A percentile compares a stretch with the other conserved stretches of the same genome.
Conservation (phyloP, 2,888 invertebrate species). For the Leptinotarsa rubiginosa region DNA sequence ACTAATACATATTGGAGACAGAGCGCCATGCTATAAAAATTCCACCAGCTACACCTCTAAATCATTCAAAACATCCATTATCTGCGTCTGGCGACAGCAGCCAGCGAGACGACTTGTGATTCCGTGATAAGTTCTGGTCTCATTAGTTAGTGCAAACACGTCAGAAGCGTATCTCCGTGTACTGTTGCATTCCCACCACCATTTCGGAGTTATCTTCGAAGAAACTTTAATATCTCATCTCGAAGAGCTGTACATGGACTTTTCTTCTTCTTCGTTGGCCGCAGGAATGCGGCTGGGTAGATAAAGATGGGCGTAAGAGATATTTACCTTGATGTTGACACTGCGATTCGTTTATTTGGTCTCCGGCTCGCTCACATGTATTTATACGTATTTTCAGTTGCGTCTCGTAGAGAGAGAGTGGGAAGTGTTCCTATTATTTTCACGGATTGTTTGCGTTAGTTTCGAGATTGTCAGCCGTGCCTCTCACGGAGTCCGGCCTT, state of each 20-base stretch:
- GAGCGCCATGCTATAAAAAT: not conserved
- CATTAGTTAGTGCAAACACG: slow-evolving; percentile 9
- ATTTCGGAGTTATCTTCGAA: not conserved
- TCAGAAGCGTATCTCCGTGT: not conserved
- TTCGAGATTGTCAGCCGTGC: not conserved
- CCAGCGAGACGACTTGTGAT: not conserved
- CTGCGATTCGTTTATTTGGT: slow-evolving; percentile 2
- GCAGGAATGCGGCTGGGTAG: slow-evolving; percentile 3
- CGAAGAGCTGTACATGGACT: not conserved
- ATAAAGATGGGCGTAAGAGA: not conserved
- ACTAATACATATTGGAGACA: not conserved
- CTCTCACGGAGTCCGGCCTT: not conserved
- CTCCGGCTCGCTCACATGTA: not conserved
- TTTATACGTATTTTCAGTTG: not conserved
- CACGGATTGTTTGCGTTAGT: not conserved
- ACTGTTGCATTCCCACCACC: slow-evolving; percentile 4
- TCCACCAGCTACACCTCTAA: not conserved
- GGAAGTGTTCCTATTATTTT: not conserved
- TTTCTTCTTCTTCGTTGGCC: not conserved
- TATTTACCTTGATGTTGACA: slow-evolving; percentile 10
- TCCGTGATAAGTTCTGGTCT: not conserved
- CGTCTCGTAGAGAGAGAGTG: not conserved
- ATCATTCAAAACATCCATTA: slow-evolving; percentile 7
- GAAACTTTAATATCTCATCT: slow-evolving; percentile 13
- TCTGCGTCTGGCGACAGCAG: not conserved